Conservation (phyloP, 2,797 vertebrate genomes). For the Mycteria americana region DNA sequence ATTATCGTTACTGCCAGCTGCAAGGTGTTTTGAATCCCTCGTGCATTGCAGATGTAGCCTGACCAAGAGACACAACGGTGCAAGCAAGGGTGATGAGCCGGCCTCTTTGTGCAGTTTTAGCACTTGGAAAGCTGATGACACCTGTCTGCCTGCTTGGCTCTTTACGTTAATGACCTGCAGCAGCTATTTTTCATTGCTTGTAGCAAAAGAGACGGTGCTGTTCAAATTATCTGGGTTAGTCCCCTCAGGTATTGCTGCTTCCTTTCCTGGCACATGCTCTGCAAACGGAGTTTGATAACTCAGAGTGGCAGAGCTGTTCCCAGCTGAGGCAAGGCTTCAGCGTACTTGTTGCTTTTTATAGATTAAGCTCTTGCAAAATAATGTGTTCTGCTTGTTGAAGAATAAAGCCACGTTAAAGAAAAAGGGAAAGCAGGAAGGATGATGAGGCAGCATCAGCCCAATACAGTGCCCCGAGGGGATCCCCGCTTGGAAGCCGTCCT, state of each 20-base stretch:
- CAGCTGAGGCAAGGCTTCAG: background rate
- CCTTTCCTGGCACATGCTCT: background rate
- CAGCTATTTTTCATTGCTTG: background rate
- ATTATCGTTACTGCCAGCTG: background rate
- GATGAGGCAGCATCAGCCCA: background rate
- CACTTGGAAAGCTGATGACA: background rate
- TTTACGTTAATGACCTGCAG: background rate
- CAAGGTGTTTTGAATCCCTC: background rate
- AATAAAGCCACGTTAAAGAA: background rate
- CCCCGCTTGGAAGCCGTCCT: background rate
- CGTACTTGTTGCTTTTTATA: conserved; percentile 33
- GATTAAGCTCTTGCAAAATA: background rate
- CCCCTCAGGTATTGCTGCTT: background rate
- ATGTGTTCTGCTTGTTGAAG: background rate
- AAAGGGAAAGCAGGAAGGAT: background rate
- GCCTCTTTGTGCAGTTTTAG: background rate
- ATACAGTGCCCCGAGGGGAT: background rate
- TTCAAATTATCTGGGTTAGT: conserved; percentile 10
- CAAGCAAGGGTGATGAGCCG: accelerated
- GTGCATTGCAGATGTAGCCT: background rate
- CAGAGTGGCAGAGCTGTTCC: background rate
- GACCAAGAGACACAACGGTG: accelerated
- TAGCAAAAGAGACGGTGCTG: background rate
- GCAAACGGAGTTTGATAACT: background rate
- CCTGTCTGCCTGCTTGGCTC: background rate